Conservation (phyloP, 2,888 invertebrate genomes). For the Andrena haemorrhoa region DNA sequence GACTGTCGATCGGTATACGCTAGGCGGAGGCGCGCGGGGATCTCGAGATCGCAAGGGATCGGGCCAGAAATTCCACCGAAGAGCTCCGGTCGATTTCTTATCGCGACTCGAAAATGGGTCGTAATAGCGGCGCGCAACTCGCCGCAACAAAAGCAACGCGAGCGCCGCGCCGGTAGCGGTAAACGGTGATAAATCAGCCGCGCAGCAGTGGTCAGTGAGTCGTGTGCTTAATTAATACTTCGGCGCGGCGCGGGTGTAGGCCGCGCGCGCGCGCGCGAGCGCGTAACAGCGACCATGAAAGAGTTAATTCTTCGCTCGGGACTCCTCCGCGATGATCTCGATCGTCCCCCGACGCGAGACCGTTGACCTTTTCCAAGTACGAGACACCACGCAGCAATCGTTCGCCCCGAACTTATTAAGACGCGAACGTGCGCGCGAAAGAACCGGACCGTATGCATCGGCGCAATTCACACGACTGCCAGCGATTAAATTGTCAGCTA, state of each 20-base stretch:
- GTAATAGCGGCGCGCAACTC: conserved; percentile 47
- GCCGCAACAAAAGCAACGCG: conserved; percentile 36
- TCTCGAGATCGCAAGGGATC: background rate
- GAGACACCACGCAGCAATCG: conserved; percentile 52
- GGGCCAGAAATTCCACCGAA: conserved; percentile 11
- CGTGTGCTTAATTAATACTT: conserved; percentile 66
- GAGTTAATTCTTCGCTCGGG: conserved; percentile 71
- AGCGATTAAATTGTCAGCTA: conserved; percentile 76
- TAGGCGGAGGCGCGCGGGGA: too few relatives aligned
- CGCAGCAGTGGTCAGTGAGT: conserved; percentile 24
- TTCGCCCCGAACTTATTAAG: conserved; percentile 67
- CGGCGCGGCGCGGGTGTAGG: conserved; percentile 37
- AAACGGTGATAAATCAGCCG: conserved; percentile 60
- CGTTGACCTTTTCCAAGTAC: conserved; percentile 71
- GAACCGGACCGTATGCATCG: conserved; percentile 57
- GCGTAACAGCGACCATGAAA: conserved; percentile 69
- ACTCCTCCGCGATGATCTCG: conserved; percentile 65
- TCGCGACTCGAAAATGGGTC: conserved; percentile 45
- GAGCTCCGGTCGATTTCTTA: conserved; percentile 31
- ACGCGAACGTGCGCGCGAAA: conserved; percentile 57
- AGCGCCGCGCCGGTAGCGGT: conserved; percentile 39
- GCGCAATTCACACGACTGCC: conserved; percentile 71
- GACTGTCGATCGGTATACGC: background rate
- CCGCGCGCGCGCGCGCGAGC: conserved; percentile 44
- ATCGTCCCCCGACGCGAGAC: conserved; percentile 66